Conservation (phyloP, 2,113 vertebrate genomes). For the Bambusicola thoracicus region DNA sequence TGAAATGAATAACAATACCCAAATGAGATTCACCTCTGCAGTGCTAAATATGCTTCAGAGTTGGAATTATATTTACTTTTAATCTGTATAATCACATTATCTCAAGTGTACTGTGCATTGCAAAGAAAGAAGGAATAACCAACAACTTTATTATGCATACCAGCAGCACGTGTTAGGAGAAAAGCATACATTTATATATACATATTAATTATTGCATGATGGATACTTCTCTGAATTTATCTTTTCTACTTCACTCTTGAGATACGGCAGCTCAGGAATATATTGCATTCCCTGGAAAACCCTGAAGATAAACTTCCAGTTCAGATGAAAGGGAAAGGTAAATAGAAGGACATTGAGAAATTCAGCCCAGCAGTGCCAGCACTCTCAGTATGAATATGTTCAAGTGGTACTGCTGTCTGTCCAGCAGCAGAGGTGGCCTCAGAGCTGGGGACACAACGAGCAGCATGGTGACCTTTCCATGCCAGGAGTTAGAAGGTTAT, state of each 20-base stretch:
- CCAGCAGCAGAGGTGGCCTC: background rate
- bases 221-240: background rate
- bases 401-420: background rate
- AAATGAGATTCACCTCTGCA: slow-evolving; percentile 61
- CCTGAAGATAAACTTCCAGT: background rate
- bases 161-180: background rate
- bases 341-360: background rate
- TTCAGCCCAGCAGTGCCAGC: background rate
- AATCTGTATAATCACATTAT: slow-evolving; percentile 1
- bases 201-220: background rate
- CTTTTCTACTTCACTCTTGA: slow-evolving; percentile 2
- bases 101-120: background rate
- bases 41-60: slow-evolving; percentile 54
- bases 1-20: slow-evolving; percentile 36
- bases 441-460: accelerated
- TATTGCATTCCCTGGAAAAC: background rate
- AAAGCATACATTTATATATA: background rate
- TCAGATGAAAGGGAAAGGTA: background rate
- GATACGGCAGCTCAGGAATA: background rate
- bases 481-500: background rate
- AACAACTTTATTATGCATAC: background rate
- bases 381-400: background rate
- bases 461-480: background rate
- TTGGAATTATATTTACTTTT: slow-evolving; percentile 10
- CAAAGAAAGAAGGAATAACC: slow-evolving; percentile 15